Conservation (phyloP, 2,888 invertebrate species). For the Ligdia adustata region DNA sequence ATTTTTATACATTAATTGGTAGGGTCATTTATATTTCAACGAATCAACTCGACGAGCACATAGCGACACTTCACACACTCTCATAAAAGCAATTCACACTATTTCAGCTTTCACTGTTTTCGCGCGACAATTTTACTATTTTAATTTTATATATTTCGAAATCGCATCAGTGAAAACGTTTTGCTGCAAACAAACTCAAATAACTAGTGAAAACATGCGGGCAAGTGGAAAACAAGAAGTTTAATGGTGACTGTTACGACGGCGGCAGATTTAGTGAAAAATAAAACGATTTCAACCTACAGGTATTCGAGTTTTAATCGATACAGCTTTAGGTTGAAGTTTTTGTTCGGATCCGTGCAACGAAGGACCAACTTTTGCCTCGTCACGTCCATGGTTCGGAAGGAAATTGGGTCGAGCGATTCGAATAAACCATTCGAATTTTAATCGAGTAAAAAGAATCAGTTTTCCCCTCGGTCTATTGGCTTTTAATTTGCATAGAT, state of each 20-base stretch:
- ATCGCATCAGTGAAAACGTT: neutral
- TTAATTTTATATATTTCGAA: neutral
- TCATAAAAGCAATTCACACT: slow-evolving; percentile 2
- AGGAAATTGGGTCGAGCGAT: slow-evolving; percentile 19
- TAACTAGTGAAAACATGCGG: slow-evolving; percentile 15
- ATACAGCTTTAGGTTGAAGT: slow-evolving; percentile 18
- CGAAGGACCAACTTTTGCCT: slow-evolving; percentile 21
- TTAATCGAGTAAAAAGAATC: slow-evolving; percentile 16
- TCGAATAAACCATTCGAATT: slow-evolving; percentile 18
- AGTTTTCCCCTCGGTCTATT: neutral
- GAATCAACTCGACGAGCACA: neutral
- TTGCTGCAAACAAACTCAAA: slow-evolving; percentile 2
- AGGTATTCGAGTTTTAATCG: slow-evolving; percentile 25
- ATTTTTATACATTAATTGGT: neutral
- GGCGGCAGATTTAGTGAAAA: slow-evolving; percentile 17
- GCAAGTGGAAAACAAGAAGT: slow-evolving; percentile 6
- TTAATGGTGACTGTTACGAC: neutral
- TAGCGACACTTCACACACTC: neutral
- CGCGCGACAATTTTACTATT: neutral
- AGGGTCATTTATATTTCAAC: neutral
- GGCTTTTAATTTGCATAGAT: neutral
- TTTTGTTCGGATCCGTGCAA: slow-evolving; percentile 16
- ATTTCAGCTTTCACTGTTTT: neutral
- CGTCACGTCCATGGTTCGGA: slow-evolving; percentile 18
- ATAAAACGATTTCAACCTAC: slow-evolving; percentile 13